Base-by-base conservation (phyloP, 30 jellyfish, hydroid and myxozoan genomes). In the Hydractinia symbiolongicarpus region DNA sequence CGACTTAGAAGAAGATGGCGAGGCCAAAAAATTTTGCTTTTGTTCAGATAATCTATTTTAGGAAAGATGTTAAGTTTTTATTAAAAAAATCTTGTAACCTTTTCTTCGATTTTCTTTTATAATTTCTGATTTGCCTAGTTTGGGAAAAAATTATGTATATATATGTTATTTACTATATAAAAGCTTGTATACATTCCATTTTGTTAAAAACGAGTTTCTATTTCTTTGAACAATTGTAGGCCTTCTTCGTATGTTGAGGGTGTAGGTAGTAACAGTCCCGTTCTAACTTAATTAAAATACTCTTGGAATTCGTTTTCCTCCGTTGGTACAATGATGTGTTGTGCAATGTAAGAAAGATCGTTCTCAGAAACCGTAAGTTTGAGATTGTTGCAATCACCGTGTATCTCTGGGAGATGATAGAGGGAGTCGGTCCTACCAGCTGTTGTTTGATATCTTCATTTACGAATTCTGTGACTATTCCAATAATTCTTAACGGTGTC, bases 381-480 rank as follows among this genome's bases (percentile, higher is more conserved):
- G 40, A 7, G 61, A 68, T 44, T 55, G 30, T 81, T 72, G 44
- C 44, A 30, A 7, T 0, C 50, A 10, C 82, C 88, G 5, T 67
- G 72, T 51, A 13, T 14, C 14, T 69, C 85, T 6, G 82, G 85
- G 51, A 51, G 50, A 50, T 17, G 50, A 52, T 66, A 81, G 14
- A 81, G 56, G 50, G 54, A 55, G 50, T 81, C 6, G 11, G 88
- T 88, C 17, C 84, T 67, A 49, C 88, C 84, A 10, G 84, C 88
- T 0, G 55, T 49, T 8, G 79, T 67, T 10, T 69, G 81, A 53
- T 19, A 68, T 54, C 73, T 55, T 6, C 54, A 50, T 75, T 40
- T 75, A 9, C 83, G 81, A 53, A 75, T 75, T 15, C 55, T 51
- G 72, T 75, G 83, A 8, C 5, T 9, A 50, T 75, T 75, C 83